Conservation (phyloP, 2,113 vertebrate genomes). For the Helogale parvula region DNA sequence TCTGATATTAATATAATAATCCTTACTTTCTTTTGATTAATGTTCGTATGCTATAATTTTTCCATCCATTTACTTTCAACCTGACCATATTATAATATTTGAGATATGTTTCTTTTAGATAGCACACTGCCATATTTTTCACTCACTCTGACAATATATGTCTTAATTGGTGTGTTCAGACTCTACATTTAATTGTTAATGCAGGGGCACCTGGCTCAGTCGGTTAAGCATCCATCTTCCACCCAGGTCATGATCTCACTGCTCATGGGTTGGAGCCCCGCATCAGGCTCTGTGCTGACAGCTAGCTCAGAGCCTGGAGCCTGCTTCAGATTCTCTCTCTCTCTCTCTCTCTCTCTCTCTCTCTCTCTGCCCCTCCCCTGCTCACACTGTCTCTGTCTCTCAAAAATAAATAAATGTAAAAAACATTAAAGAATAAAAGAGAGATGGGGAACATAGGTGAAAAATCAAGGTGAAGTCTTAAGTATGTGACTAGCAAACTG, state of each 20-base stretch:
- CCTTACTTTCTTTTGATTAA: neutral
- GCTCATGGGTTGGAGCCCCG: too few species aligned
- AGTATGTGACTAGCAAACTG: neutral
- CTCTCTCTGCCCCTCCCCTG: too few species aligned
- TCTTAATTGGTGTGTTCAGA: neutral
- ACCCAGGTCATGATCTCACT: too few species aligned
- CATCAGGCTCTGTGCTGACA: too few species aligned
- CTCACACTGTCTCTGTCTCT: too few species aligned
- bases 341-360: too few species aligned
- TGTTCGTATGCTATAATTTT: neutral
- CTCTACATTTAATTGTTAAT: neutral
- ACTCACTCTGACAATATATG: neutral
- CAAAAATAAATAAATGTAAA: too few species aligned
- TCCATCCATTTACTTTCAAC: neutral
- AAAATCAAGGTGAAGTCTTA: neutral
- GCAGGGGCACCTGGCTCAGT: neutral
- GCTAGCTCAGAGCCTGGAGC: too few species aligned
- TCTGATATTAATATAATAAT: neutral
- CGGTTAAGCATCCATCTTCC: too few species aligned
- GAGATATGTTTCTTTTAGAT: neutral
- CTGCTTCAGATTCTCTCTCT: too few species aligned
- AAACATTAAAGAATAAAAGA: too few species aligned
- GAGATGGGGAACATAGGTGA: neutral
- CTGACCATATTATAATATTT: neutral
- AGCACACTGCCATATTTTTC: neutral